These are phyloP conservation scores for Carassius auratus DNA, from an alignment of 2,113 vertebrate genomes.

Conservation along the genomic window DNA sequence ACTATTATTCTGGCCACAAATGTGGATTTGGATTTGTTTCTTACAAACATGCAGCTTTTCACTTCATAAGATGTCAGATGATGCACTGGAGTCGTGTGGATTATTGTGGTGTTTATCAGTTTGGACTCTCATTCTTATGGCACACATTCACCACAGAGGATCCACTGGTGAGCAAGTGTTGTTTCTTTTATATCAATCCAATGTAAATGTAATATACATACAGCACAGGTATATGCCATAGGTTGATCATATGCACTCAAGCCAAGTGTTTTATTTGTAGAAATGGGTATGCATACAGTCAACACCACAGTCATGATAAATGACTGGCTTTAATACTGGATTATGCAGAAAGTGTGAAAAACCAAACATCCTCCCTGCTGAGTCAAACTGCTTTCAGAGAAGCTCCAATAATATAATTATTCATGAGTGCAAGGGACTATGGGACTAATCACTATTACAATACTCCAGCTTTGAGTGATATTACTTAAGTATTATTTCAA, in stretches of 20 bases:
- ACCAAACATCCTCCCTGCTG: background rate
- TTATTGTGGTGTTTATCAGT: too few relatives aligned
- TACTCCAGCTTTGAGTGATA: background rate
- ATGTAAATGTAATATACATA: background rate
- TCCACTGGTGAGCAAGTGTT: too few relatives aligned
- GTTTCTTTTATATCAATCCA: too few relatives aligned
- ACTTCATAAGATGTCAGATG: too few relatives aligned
- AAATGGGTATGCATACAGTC: slow-evolving; percentile 26
- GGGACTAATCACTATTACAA: background rate
- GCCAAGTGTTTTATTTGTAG: background rate
- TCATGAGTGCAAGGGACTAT: background rate
- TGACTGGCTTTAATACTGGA: slow-evolving; percentile 5
- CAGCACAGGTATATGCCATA: background rate
- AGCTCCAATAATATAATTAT: slow-evolving; percentile 15
- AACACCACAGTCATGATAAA: slow-evolving; percentile 26
- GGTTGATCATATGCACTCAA: background rate
- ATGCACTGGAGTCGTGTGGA: too few relatives aligned
- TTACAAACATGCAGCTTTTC: too few relatives aligned
- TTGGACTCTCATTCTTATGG: too few relatives aligned
- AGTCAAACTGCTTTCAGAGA: background rate
- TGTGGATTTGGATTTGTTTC: too few relatives aligned
- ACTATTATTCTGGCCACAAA: too few relatives aligned
- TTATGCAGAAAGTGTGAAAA: slow-evolving; percentile 20
- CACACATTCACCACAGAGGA: too few relatives aligned
- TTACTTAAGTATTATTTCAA: background rate